phyloP scores from a whole-genome alignment of 2,113 vertebrate genomes.

The Leptobrachium ailaonicum region DNA sequence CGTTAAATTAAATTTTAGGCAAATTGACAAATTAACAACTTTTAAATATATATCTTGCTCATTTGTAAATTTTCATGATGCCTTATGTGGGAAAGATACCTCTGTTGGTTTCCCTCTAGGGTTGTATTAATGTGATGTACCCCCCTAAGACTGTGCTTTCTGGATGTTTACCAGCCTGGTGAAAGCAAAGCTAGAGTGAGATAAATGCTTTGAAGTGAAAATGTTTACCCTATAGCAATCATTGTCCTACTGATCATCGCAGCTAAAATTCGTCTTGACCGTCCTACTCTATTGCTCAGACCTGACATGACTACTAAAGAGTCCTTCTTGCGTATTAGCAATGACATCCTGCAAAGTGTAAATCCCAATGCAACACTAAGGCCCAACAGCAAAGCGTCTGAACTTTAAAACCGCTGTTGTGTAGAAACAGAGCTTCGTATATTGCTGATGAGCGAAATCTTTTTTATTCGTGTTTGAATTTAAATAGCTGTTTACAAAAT shows the following conservation, averaged over 20 bases:
- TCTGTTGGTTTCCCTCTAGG: no score
- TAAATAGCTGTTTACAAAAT: not conserved
- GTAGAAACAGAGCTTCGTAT: not conserved
- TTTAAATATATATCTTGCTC: no score
- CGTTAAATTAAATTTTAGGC: no score
- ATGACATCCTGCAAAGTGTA: not conserved
- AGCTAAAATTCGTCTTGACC: not conserved
- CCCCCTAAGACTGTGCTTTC: not conserved
- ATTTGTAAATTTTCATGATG: no score
- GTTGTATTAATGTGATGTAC: not conserved
- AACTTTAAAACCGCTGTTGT: not conserved
- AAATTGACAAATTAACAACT: no score
- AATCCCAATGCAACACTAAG: not conserved
- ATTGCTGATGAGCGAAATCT: not conserved
- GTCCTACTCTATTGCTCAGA: not conserved
- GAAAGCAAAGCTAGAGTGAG: not conserved
- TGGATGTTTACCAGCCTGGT: not conserved
- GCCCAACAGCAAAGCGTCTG: not conserved
- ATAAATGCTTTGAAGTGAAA: slow-evolving; percentile 1
- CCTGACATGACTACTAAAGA: not conserved
- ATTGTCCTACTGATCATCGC: not conserved
- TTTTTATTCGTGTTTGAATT: not conserved
- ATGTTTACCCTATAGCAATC: slow-evolving; percentile 1
- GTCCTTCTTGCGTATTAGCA: not conserved
- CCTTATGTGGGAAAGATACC: no score